phyloP scores from a whole-genome alignment of 2,797 vertebrate species.

The Erethizon dorsatum region DNA sequence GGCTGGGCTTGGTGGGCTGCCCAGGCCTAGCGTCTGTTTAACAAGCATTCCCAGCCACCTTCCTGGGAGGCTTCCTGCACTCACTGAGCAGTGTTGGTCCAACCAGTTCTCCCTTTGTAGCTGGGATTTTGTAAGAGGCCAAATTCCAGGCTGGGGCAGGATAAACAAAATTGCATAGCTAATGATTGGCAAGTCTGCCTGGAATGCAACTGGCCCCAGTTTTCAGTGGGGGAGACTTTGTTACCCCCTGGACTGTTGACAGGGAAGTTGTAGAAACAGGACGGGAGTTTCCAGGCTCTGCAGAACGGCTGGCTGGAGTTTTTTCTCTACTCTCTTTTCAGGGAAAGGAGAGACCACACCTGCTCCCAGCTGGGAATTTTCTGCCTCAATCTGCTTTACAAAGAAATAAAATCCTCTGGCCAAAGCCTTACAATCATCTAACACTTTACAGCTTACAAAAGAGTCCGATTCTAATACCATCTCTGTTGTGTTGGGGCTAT shows the following conservation, averaged over 20 bases:
- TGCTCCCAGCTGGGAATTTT: not conserved
- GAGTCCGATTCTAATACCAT: not conserved
- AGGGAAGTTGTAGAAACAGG: slow-evolving; percentile 84
- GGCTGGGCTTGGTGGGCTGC: not conserved
- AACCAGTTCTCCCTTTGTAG: slow-evolving; percentile 86
- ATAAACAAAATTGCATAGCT: slow-evolving; percentile 89
- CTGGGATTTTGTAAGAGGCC: slow-evolving; percentile 90
- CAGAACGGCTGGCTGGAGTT: slow-evolving; percentile 54
- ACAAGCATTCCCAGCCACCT: slow-evolving; percentile 49
- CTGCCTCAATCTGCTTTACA: not conserved
- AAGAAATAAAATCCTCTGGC: slow-evolving; percentile 8
- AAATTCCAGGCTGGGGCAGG: slow-evolving; percentile 89
- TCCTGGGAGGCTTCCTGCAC: slow-evolving; percentile 77
- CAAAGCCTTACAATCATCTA: not conserved
- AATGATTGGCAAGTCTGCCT: slow-evolving; percentile 89
- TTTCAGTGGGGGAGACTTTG: slow-evolving; percentile 85
- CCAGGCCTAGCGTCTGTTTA: not conserved
- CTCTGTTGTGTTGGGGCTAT: not conserved
- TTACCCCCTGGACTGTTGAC: slow-evolving; percentile 85
- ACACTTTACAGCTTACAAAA: not conserved
- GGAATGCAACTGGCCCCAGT: slow-evolving; percentile 86
- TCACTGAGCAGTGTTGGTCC: slow-evolving; percentile 83
- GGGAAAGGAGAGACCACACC: slow-evolving; percentile 32
- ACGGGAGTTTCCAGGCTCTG: slow-evolving; percentile 73
- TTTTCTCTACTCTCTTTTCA: slow-evolving; percentile 6